A percentile compares a stretch with the other conserved stretches of the same genome.
Conservation (phyloP, 2,113 vertebrate species). For the Eulemur rufifrons region DNA sequence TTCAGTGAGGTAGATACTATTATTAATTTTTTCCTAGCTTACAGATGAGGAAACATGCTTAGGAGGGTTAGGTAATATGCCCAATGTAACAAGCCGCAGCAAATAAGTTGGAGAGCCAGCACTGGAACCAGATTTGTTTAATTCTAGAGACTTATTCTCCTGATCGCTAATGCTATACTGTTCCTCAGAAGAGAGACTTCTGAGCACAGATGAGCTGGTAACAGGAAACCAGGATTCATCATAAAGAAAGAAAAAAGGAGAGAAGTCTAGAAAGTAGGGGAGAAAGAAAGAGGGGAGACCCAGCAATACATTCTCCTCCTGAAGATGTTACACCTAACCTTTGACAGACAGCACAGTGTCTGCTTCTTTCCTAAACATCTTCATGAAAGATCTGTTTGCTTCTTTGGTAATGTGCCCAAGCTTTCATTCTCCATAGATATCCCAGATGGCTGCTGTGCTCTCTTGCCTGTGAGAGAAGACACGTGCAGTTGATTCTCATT, state of each 20-base stretch:
- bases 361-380: neutral
- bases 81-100: neutral
- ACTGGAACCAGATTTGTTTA: neutral
- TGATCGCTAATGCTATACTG: neutral
- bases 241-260: neutral
- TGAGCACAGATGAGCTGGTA: neutral
- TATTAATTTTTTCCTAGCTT: conserved; percentile 67
- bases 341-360: neutral
- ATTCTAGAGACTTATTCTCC: neutral
- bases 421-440: neutral
- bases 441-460: neutral
- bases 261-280: neutral
- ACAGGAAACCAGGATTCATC: neutral
- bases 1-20: conserved; percentile 69
- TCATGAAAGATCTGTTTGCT: neutral
- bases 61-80: conserved; percentile 26
- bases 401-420: neutral
- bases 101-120: neutral
- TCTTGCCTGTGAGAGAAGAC: neutral
- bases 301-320: neutral
- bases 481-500: neutral
- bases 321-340: neutral
- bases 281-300: neutral
- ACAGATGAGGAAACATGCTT: conserved; percentile 44
- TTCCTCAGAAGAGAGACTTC: neutral